These are phyloP conservation scores for Tenrec ecaudatus DNA, from an alignment of 2,113 vertebrate species.

Conservation along the genomic window DNA sequence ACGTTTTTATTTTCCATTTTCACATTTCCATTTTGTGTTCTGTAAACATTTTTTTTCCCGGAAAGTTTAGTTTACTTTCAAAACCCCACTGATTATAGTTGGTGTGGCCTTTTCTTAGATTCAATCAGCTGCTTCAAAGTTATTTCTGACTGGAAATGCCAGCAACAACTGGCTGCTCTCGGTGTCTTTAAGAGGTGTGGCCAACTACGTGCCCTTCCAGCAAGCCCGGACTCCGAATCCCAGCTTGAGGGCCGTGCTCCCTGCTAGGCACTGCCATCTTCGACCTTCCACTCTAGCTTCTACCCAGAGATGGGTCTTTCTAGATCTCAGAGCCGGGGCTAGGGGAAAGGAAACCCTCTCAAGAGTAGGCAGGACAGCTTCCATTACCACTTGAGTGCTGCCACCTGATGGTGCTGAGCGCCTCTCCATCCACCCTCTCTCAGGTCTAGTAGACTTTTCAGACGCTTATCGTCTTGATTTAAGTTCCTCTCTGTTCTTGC, in stretches of 20 bases:
- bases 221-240: background rate
- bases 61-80: constrained; percentile 81
- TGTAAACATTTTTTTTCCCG: constrained; percentile 70
- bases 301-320: constrained; percentile 5
- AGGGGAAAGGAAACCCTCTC: background rate
- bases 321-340: constrained; percentile 11
- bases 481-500: constrained; percentile 41
- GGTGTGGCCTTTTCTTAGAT: constrained; percentile 75
- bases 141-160: constrained; percentile 72
- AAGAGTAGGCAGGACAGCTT: background rate
- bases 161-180: constrained; percentile 61
- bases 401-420: too few relatives aligned
- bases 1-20: constrained; percentile 77
- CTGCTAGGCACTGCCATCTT: constrained; percentile 68
- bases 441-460: background rate
- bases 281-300: background rate
- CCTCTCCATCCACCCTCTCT: background rate
- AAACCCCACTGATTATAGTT: constrained; percentile 76
- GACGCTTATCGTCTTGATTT: background rate
- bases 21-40: constrained; percentile 74
- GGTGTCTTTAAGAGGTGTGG: constrained; percentile 71
- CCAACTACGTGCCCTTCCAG: constrained; percentile 62
- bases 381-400: rapidly evolving
- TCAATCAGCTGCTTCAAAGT: constrained; percentile 75
- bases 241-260: constrained; percentile 18